Conservation (phyloP, 2,888 invertebrate genomes). For the Aelia acuminata region DNA sequence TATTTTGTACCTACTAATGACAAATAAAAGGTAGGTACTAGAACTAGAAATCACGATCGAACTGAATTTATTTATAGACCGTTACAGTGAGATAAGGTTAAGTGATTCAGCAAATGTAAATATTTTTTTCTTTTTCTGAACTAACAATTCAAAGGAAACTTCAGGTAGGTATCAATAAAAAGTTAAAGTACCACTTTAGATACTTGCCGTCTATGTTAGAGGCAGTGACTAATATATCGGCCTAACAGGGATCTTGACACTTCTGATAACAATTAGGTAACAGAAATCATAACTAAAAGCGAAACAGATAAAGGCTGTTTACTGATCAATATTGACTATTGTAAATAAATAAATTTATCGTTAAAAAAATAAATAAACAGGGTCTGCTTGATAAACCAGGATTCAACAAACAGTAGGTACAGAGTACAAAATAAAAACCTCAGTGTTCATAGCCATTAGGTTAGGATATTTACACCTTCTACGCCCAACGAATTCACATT, state of each 20-base stretch:
- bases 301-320: neutral
- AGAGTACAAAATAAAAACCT: neutral
- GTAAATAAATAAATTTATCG: neutral
- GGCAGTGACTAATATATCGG: neutral
- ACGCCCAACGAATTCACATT: slow-evolving; percentile 2
- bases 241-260: neutral
- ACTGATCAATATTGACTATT: neutral
- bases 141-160: neutral
- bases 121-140: neutral
- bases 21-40: no score
- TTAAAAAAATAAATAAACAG: neutral
- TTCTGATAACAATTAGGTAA: neutral
- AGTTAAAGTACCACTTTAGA: neutral
- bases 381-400: neutral
- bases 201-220: neutral
- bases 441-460: neutral
- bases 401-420: neutral
- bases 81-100: neutral
- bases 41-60: neutral
- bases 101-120: neutral
- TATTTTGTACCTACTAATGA: no score
- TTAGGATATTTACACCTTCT: neutral
- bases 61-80: slow-evolving; percentile 1
- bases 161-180: neutral
- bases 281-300: neutral